Conservation (phyloP, 2,888 invertebrate species). For the Hypomecis atomaria region DNA sequence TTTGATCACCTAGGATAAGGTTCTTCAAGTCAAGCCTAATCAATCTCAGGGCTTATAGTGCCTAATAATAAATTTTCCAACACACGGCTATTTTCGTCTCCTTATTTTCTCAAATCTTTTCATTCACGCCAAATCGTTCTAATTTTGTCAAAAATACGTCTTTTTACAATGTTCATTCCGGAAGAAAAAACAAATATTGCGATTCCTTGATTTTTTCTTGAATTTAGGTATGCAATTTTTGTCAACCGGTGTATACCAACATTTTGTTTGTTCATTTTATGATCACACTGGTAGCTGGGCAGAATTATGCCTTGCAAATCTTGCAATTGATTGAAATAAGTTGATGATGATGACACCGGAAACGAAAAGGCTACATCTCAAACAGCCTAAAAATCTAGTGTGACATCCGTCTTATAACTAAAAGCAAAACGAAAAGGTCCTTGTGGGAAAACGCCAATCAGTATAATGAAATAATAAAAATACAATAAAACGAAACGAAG, state of each 20-base stretch:
- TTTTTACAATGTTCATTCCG: background rate
- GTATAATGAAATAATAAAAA: slow-evolving; percentile 32
- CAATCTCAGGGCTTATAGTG: too few species aligned
- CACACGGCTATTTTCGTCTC: slow-evolving; percentile 21
- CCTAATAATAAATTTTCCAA: slow-evolving; percentile 16
- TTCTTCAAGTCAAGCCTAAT: too few species aligned
- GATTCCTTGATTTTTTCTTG: slow-evolving; percentile 1
- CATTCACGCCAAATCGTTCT: slow-evolving; percentile 21
- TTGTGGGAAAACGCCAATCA: slow-evolving; percentile 21
- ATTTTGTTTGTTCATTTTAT: too few species aligned
- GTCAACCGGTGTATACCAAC: too few species aligned
- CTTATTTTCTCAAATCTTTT: slow-evolving; percentile 20
- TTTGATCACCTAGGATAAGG: too few species aligned
- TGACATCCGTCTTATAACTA: too few species aligned
- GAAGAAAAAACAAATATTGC: slow-evolving; percentile 3
- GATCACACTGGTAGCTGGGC: too few species aligned
- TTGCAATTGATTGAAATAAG: too few species aligned
- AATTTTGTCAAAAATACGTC: slow-evolving; percentile 11
- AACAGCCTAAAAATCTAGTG: too few species aligned
- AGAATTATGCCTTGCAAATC: too few species aligned
- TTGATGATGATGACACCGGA: too few species aligned
- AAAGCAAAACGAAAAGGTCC: background rate
- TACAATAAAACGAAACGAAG: slow-evolving; percentile 29
- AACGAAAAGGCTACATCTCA: too few species aligned
- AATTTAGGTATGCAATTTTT: background rate